Percentiles rank a stretch among this genome's conserved stretches.
phyloP scores from a whole-genome alignment of 2,113 vertebrate species.

The Mobula birostris region DNA sequence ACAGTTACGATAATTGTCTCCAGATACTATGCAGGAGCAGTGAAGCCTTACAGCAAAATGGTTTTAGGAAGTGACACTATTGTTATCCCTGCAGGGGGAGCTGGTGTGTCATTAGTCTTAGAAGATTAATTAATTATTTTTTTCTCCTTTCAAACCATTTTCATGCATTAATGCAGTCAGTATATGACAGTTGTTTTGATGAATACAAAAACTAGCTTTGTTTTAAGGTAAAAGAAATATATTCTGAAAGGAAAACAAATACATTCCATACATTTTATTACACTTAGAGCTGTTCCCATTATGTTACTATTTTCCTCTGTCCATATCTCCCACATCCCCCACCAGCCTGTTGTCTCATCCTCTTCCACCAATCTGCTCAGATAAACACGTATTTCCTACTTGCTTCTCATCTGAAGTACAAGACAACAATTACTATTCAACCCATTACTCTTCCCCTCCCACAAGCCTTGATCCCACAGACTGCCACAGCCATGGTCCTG shows the following conservation, averaged over 20 bases:
- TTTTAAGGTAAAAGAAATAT: neutral
- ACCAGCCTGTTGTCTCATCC: too few relatives aligned
- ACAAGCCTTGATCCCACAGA: too few relatives aligned
- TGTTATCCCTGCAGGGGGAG: constrained; percentile 79
- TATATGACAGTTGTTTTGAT: neutral
- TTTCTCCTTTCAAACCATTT: neutral
- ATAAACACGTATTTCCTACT: too few relatives aligned
- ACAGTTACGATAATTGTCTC: constrained; percentile 81
- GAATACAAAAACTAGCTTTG: neutral
- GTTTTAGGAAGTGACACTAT: constrained; percentile 81
- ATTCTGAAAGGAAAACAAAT: neutral
- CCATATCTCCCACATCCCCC: too few relatives aligned
- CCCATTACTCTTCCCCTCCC: too few relatives aligned
- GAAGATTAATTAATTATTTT: neutral
- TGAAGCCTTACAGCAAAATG: constrained; percentile 63
- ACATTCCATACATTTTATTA: neutral
- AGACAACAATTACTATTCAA: too few relatives aligned
- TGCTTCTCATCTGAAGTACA: too few relatives aligned
- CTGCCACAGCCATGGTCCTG: too few relatives aligned
- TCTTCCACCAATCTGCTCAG: too few relatives aligned
- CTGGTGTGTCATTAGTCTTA: constrained; percentile 62
- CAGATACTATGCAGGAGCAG: constrained; percentile 81
- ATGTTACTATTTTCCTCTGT: too few relatives aligned
- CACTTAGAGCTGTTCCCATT: neutral
- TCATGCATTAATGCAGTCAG: neutral